Conservation (phyloP, 1,140 invertebrate genomes). For the Panagrolaimus sp. region DNA sequence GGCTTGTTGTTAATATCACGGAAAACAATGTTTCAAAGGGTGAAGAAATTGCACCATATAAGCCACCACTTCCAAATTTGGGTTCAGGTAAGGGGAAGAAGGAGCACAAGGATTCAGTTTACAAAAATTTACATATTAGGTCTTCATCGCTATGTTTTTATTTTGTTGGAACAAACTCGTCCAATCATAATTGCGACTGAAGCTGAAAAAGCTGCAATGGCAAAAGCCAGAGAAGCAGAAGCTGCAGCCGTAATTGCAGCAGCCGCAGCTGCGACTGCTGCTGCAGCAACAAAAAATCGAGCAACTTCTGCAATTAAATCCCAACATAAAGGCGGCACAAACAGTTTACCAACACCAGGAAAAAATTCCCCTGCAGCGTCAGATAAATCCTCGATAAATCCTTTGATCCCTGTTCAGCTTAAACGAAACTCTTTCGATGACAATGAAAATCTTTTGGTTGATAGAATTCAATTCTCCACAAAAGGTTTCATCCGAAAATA, state of each 20-base stretch:
- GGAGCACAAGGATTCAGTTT: neutral
- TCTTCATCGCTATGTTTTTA: constrained; percentile 29
- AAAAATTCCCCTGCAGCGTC: neutral
- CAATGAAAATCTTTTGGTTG: neutral
- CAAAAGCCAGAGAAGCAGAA: neutral
- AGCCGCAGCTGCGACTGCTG: neutral
- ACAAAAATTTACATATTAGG: neutral
- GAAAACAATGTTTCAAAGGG: constrained; percentile 22
- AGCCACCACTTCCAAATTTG: constrained; percentile 25
- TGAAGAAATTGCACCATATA: constrained; percentile 25
- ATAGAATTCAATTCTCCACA: constrained; percentile 13
- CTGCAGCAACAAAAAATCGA: neutral
- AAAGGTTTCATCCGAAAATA: constrained; percentile 22
- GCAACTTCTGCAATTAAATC: constrained; percentile 3
- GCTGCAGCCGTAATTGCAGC: neutral
- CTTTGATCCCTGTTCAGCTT: constrained; percentile 3
- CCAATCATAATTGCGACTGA: constrained; percentile 18
- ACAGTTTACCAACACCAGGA: neutral
- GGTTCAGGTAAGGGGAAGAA: constrained; percentile 18
- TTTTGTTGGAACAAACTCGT: constrained; percentile 24
- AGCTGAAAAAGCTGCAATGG: neutral
- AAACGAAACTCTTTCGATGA: neutral
- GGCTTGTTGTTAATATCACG: constrained; percentile 28
- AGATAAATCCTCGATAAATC: neutral
- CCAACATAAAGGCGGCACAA: neutral